Conservation (phyloP, 2,888 invertebrate genomes). For the Lacanobia wlatinum region DNA sequence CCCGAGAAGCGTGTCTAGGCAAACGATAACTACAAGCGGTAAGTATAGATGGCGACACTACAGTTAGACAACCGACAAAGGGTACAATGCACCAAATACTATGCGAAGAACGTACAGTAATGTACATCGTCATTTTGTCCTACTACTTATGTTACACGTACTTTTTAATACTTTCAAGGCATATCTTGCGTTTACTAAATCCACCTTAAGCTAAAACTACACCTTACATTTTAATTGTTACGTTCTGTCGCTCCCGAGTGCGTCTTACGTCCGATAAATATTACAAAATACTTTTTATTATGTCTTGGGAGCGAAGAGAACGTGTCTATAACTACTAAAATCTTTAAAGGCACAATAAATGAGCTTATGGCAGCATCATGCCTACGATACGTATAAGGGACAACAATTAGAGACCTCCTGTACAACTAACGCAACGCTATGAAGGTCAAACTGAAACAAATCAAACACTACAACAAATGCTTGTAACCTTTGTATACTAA, state of each 20-base stretch:
- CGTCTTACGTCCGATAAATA: constrained; percentile 60
- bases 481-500: constrained; percentile 76
- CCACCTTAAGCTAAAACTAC: constrained; percentile 84
- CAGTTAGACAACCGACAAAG: constrained; percentile 81
- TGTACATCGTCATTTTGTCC: constrained; percentile 87
- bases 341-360: constrained; percentile 83
- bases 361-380: constrained; percentile 85
- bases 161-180: constrained; percentile 90
- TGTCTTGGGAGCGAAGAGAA: constrained; percentile 66
- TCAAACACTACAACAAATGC: constrained; percentile 81
- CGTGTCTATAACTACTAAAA: constrained; percentile 71
- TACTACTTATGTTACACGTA: constrained; percentile 86
- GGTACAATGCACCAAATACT: constrained; percentile 88
- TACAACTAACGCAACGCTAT: constrained; percentile 73
- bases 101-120: constrained; percentile 89
- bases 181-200: constrained; percentile 82
- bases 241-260: constrained; percentile 54
- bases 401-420: constrained; percentile 74
- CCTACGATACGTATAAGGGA: constrained; percentile 78
- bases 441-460: constrained; percentile 69
- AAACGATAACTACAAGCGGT: constrained; percentile 72
- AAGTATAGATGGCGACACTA: constrained; percentile 73
- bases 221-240: constrained; percentile 74
- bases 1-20: constrained; percentile 57
- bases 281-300: constrained; percentile 53